These are phyloP conservation scores for Crotalus viridis DNA, from an alignment of 2,113 vertebrate genomes.

Conservation along the genomic window DNA sequence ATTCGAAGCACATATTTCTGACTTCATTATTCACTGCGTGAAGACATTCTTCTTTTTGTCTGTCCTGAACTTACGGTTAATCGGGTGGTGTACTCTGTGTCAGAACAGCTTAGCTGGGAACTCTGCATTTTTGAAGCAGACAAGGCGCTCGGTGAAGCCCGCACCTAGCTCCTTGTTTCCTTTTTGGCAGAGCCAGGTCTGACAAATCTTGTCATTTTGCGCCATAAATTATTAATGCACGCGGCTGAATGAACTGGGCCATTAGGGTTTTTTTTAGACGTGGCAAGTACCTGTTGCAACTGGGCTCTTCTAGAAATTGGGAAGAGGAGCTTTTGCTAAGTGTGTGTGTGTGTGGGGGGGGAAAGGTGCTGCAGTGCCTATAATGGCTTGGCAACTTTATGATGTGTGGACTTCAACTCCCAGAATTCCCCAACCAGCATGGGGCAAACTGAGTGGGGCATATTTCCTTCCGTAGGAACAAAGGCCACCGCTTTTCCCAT, in stretches of 20 bases:
- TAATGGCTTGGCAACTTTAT: neutral
- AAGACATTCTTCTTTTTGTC: neutral
- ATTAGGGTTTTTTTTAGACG: neutral
- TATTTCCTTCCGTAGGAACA: neutral
- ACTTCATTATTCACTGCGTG: neutral
- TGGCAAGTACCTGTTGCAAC: neutral
- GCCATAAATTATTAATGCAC: constrained; percentile 11
- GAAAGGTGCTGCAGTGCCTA: too few relatives aligned
- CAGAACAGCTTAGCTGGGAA: neutral
- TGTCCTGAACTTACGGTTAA: neutral
- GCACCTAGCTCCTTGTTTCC: neutral
- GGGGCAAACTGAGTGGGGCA: neutral
- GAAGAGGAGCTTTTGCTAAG: neutral
- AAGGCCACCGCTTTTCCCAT: neutral
- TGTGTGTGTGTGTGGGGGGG: too few relatives aligned
- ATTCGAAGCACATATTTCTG: neutral
- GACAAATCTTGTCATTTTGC: neutral
- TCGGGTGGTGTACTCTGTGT: neutral
- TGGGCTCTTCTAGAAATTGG: neutral
- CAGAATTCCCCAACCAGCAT: neutral
- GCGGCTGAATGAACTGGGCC: neutral
- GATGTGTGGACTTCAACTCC: neutral
- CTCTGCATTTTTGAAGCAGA: neutral
- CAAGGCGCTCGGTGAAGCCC: neutral
- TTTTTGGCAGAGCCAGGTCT: neutral